Evolutionary conservation across 2,888 invertebrate species (phyloP), one percentile per base, ranked within the genome.

Genomic region (Merodon equestris): DNA sequence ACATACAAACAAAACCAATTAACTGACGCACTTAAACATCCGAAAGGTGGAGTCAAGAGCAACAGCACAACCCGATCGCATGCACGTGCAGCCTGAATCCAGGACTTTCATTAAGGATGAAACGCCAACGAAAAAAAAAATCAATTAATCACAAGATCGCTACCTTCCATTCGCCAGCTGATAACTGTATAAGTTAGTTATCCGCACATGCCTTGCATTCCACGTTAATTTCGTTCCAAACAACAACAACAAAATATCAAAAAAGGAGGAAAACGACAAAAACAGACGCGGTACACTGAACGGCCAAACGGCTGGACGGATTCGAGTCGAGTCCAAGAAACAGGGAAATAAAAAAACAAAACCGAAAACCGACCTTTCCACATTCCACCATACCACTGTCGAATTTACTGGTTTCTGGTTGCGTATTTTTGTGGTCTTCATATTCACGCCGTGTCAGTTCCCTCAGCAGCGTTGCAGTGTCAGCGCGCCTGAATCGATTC

Each of bases 131-230:
- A 10, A 50, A 60, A 60, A 50, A 60, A 60, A 50, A 50, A 42
- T 63, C 72, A 73, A 73, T 77, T 77, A 73, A 67, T 73, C 67
- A 67, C 53, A 51, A 57, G 40, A 61, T 71, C 66, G 47, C 66
- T 72, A 60, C 58, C 48, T 50, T 36, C 44, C 44, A 13, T 58
- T 63, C 38, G 36, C 53, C 10, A 54, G 45, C 79, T 60, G 79
- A 79, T 79, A 79, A 73, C 79, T 79, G 73, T 73, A 73, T 64
- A 77, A 72, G 58, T 66, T 54, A 54, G 63, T 72, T 67, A 73
- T 79, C 63, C 53, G 48, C 73, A 73, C 73, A 79, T 79, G 47
- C 63, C 63, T 64, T 58, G 54, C 63, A 79, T 79, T 79, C 73
- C 73, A 64, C 38, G 40, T 67, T 63, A 73, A 73, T 79, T 79